Percentiles rank a stretch among this genome's conserved stretches.
Evolutionary conservation across 2,113 vertebrate species (phyloP).

Genomic region (Dipodomys stephensi): DNA sequence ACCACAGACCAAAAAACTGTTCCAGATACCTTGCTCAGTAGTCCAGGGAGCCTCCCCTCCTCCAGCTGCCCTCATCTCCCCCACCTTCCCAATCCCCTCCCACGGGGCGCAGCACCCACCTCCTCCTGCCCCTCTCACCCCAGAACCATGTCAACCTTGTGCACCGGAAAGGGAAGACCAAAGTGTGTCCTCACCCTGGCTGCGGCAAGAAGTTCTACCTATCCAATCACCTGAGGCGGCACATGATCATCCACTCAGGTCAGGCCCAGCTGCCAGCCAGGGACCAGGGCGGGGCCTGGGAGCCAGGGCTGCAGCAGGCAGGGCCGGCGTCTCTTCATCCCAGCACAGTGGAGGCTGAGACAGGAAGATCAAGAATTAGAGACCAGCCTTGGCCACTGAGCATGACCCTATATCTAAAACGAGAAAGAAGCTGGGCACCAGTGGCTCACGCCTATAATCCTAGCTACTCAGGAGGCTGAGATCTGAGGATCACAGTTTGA

Average conservation of each 20-base stretch:
- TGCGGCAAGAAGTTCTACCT: slow-evolving; percentile 96
- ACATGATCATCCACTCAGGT: slow-evolving; percentile 97
- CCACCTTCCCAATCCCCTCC: neutral
- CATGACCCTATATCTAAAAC: too few relatives aligned
- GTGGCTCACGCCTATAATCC: too few relatives aligned
- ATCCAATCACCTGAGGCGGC: slow-evolving; percentile 94
- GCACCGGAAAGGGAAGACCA: slow-evolving; percentile 94
- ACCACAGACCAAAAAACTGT: too few relatives aligned
- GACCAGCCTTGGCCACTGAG: too few relatives aligned
- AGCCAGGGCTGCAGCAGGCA: neutral
- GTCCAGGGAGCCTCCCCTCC: neutral
- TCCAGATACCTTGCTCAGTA: neutral
- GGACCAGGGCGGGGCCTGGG: neutral
- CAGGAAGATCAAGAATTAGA: too few relatives aligned
- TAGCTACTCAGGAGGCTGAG: too few relatives aligned
- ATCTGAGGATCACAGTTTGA: too few relatives aligned
- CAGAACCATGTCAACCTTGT: slow-evolving; percentile 96
- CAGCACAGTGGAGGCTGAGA: neutral
- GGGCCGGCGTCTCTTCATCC: neutral
- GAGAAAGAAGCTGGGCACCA: too few relatives aligned
- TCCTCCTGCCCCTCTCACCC: neutral
- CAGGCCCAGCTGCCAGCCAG: neutral
- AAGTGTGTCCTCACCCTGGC: slow-evolving; percentile 94
- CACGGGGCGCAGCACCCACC: neutral
- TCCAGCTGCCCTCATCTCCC: neutral